Conservation (phyloP, 2,113 vertebrate genomes). For the Anser brachyrhynchus region DNA sequence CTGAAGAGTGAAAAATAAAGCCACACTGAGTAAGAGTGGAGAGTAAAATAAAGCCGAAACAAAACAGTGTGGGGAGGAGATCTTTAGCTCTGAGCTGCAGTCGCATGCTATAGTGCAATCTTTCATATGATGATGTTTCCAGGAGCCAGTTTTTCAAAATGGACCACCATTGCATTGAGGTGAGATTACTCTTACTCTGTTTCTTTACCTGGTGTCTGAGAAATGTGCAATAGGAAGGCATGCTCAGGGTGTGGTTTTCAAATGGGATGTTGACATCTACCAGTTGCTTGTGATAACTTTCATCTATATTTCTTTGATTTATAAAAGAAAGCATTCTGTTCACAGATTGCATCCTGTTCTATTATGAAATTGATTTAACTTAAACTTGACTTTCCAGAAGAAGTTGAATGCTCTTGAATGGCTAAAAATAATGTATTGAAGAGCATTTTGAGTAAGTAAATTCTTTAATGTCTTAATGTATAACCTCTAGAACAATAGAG, state of each 20-base stretch:
- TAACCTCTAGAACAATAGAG: constrained; percentile 1
- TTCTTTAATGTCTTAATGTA: background rate
- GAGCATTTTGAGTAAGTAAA: background rate
- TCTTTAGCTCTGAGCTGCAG: background rate
- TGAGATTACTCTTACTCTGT: background rate
- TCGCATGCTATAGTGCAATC: background rate
- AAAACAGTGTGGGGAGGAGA: background rate
- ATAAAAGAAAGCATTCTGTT: background rate
- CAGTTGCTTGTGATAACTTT: background rate
- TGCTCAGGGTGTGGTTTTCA: background rate
- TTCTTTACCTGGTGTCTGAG: background rate
- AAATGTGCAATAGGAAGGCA: background rate
- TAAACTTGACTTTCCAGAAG: background rate
- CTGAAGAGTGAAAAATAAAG: background rate
- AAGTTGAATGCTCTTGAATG: background rate
- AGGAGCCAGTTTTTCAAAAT: background rate
- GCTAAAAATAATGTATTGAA: background rate
- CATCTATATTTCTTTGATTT: background rate
- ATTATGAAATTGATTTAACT: background rate
- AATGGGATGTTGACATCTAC: background rate
- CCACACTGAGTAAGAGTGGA: background rate
- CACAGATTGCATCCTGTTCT: background rate
- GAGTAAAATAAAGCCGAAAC: background rate
- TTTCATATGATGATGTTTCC: background rate
- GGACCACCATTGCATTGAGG: background rate